A percentile compares a stretch with the other conserved stretches of the same genome.
phyloP scores from a whole-genome alignment of 2,888 invertebrate genomes.

The Eupeodes luniger region DNA sequence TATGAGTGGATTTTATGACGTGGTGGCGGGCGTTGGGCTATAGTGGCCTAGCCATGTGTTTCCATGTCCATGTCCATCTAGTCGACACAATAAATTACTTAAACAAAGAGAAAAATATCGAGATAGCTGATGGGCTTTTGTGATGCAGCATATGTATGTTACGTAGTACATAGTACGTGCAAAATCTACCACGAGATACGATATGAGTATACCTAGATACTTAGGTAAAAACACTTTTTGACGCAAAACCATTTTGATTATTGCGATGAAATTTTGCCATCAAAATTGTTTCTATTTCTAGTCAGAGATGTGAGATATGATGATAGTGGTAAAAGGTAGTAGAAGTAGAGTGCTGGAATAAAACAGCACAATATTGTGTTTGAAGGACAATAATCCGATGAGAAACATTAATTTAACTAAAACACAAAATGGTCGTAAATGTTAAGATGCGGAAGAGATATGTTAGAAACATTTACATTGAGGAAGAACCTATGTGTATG shows the following conservation, averaged over 20 bases:
- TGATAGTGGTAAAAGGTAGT: background rate
- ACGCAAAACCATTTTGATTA: constrained; percentile 58
- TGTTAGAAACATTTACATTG: background rate
- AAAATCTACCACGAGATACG: background rate
- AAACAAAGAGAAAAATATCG: constrained; percentile 31
- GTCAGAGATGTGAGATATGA: constrained; percentile 20
- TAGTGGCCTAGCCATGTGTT: constrained; percentile 1
- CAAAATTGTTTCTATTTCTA: constrained; percentile 17
- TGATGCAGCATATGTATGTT: background rate
- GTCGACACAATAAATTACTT: constrained; percentile 62
- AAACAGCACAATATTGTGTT: constrained; percentile 3
- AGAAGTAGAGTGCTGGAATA: background rate
- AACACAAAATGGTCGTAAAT: background rate
- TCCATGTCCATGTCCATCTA: constrained; percentile 30
- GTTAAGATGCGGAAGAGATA: background rate
- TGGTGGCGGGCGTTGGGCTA: background rate
- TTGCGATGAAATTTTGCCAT: constrained; percentile 45
- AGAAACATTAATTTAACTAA: constrained; percentile 13
- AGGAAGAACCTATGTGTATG: background rate
- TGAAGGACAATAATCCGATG: constrained; percentile 11
- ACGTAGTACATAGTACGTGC: background rate
- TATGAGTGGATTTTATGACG: constrained; percentile 50
- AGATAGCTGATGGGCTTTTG: constrained; percentile 10
- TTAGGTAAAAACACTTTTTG: constrained; percentile 43
- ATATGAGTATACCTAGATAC: background rate